Evolutionary conservation across 2,113 vertebrate genomes (phyloP), one percentile per base, ranked within the genome.

Genomic region (Erythrolamprus reginae): DNA sequence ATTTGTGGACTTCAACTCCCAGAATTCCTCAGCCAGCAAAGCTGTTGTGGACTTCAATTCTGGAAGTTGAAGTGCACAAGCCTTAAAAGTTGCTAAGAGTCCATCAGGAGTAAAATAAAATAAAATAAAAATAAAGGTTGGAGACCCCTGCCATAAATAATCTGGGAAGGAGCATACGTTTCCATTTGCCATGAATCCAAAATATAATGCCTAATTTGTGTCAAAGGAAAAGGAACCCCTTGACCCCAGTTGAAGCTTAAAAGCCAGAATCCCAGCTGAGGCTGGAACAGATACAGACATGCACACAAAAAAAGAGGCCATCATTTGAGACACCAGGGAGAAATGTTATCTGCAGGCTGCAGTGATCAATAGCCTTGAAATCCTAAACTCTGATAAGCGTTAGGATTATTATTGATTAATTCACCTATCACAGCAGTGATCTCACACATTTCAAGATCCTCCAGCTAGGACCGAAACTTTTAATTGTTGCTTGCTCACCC

Each of bases 341-440:
- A 61, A 56, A 38, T 33, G 21, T 82, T 85, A 92, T 89, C 82
- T 77, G 1, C 42, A 58, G 65, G 19, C 38, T 82, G 50, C 52
- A 61, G 21, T 15, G 61, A 90, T 90, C 92, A 92, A 90, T 90
- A 88, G 58, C 28, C 47, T 42, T 88, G 92, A 90, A 92, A 92
- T 26, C 55, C 83, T 82, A 92, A 84, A 92, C 87, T 84, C 77
- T 28, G 70, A 88, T 84, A 90, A 47, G 33, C 47, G 33, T 38
- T 55, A 5, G 19, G 52, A 38, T 9, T 90, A 38, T 9, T 90
- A 92, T 92, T 84, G 89, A 90, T 88, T 55, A 26, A 50, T 55
- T 88, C 56, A 28, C 77, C 33, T 51, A 82, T 56, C 23, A 33
- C 47, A 70, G 48, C 42, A n/a, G 51, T 58, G 58, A 90, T 82